These are phyloP conservation scores for Misgurnus mizolepis DNA, from an alignment of 2,113 vertebrate genomes.

Conservation along the genomic window DNA sequence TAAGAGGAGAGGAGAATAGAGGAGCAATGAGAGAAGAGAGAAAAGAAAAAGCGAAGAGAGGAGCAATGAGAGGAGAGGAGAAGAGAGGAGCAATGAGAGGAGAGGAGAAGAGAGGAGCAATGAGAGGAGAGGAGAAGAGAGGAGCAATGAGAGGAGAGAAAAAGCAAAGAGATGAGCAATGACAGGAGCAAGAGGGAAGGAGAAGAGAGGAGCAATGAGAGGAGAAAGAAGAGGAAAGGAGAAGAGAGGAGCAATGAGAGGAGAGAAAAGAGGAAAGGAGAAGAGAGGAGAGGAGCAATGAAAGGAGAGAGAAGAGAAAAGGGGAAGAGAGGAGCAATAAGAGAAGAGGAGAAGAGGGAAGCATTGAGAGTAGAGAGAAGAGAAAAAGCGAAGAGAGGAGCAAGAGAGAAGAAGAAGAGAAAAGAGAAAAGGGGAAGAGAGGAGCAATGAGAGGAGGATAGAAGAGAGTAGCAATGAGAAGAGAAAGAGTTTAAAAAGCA, in stretches of 20 bases:
- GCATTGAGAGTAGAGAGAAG: not conserved
- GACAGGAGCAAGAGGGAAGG: too few species aligned
- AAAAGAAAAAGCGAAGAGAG: not conserved
- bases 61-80: not conserved
- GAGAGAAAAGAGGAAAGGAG: constrained; percentile 18
- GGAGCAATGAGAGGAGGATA: too few species aligned
- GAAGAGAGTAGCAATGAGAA: not conserved
- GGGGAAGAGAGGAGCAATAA: not conserved
- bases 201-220: not conserved
- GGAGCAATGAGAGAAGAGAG: not conserved
- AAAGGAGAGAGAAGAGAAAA: constrained; percentile 27
- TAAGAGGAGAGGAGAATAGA: not conserved
- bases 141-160: too few species aligned
- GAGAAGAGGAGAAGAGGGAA: not conserved
- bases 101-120: not conserved
- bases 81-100: too few species aligned
- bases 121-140: too few species aligned
- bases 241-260: not conserved
- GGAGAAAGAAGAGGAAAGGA: not conserved
- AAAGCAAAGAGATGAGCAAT: too few species aligned
- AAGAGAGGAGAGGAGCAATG: constrained; percentile 27
- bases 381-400: not conserved
- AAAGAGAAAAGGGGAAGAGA: too few species aligned
- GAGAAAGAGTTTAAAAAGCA: too few species aligned
- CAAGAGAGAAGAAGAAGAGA: too few species aligned